phyloP scores from a whole-genome alignment of 2,888 invertebrate species.

The Baronia brevicornis region DNA sequence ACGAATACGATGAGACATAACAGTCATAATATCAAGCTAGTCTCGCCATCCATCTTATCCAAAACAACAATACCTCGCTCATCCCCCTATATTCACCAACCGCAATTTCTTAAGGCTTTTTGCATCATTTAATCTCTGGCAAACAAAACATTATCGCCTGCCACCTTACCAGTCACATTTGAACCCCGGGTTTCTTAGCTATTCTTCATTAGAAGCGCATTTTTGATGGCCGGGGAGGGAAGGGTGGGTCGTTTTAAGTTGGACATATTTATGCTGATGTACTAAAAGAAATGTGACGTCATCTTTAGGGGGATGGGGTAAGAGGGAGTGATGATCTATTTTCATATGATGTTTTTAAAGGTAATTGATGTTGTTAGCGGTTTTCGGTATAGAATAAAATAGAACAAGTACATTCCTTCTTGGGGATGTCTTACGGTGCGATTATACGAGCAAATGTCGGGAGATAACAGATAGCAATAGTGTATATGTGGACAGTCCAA shows the following conservation, averaged over 20 bases:
- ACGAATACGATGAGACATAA: too few species aligned
- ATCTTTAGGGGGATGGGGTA: slow-evolving; percentile 16
- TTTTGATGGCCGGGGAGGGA: slow-evolving; percentile 5
- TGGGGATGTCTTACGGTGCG: too few species aligned
- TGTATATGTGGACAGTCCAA: too few species aligned
- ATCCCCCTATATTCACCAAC: slow-evolving; percentile 9
- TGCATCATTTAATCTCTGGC: slow-evolving; percentile 46
- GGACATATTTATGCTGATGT: slow-evolving; percentile 30
- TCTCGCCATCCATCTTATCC: slow-evolving; percentile 15
- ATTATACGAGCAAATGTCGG: too few species aligned
- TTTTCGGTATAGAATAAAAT: too few species aligned
- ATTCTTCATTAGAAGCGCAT: slow-evolving; percentile 2
- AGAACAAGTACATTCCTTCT: too few species aligned
- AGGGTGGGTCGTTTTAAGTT: slow-evolving; percentile 19
- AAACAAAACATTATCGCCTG: slow-evolving; percentile 37
- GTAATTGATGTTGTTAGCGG: too few species aligned
- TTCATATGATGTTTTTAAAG: too few species aligned
- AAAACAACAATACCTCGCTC: slow-evolving; percentile 10
- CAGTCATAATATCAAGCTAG: slow-evolving; percentile 11
- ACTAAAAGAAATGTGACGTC: slow-evolving; percentile 27
- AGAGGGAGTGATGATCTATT: too few species aligned
- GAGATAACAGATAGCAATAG: too few species aligned
- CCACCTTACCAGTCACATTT: slow-evolving; percentile 22
- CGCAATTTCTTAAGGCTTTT: slow-evolving; percentile 35
- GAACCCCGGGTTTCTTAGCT: slow-evolving; percentile 27